These are phyloP conservation scores for Paramormyrops hopkinsi DNA, from an alignment of 2,797 vertebrate genomes.

Conservation along the genomic window DNA sequence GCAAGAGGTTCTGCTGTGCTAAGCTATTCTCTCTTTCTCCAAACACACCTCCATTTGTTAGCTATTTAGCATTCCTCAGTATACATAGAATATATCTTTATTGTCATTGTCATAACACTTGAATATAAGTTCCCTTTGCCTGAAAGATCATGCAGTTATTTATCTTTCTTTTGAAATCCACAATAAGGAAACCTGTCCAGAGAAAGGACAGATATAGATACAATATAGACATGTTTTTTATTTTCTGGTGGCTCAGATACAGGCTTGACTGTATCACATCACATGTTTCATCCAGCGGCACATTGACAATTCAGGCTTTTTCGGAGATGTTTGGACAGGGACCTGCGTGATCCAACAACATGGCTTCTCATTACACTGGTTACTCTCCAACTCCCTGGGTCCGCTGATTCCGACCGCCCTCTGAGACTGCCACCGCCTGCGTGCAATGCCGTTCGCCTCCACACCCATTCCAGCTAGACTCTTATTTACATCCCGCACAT, in stretches of 20 bases:
- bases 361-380: neutral
- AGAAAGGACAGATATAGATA: neutral
- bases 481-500: neutral
- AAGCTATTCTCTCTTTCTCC: neutral
- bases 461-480: neutral
- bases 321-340: neutral
- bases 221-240: neutral
- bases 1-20: neutral
- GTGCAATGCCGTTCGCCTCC: no score
- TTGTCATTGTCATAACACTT: neutral
- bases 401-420: neutral
- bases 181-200: neutral
- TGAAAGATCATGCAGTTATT: neutral
- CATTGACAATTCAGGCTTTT: neutral
- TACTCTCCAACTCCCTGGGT: neutral
- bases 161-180: neutral
- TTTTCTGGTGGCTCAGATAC: neutral
- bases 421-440: neutral
- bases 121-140: neutral
- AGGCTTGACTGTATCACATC: neutral
- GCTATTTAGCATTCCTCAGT: neutral
- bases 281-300: neutral
- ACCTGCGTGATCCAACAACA: neutral
- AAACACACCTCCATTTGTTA: neutral
- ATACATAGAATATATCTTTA: neutral